Evolutionary conservation across 2,797 vertebrate genomes (phyloP), one percentile per base, ranked within the genome.

Genomic region (Micropoecilia bifurca): DNA sequence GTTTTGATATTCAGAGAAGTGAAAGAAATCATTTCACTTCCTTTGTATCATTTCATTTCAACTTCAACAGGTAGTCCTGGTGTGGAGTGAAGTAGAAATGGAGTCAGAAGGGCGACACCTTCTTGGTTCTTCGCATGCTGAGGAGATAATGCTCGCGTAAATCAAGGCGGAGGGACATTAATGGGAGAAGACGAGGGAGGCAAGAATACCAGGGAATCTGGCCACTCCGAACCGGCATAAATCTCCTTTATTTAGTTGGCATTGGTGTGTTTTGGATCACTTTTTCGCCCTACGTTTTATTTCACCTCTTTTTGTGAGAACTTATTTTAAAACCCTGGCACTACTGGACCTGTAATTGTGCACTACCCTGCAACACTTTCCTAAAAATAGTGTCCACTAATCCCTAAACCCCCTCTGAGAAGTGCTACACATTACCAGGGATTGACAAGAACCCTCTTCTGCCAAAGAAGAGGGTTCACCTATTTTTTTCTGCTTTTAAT

Each of bases 341-440:
- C 71, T 41, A 73, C 74, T 86, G 47, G 4, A 28, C 36, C 20
- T 81, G 83, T 90, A 82, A 90, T 92, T 88, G 90, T 90, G 92
- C 91, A 88, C 84, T 80, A 78, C 87, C 87, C 87, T 59, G 57
- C 88, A 84, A 91, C 93, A 93, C 88, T 68, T 84, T 68, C 85
- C 95, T 95, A 95, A 95, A 96, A 95, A 96, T 96, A 96, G 95
- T 84, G 71, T 76, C 75, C 83, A 86, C 87, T 95, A 93, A 93
- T 92, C 93, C 89, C 66, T 83, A 68, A 82, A 89, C 85, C 88
- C 78, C 76, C 81, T 87, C 79, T 75, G 86, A 88, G 88, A 83
- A 88, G 88, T 77, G 76, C 75, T 16, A 63, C 63, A 76, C 76
- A 78, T 80, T 73, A 84, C 82, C 77, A 81, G 46, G 75, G 80